phyloP scores from a whole-genome alignment of 53 echinoderm and acorn worm genomes.

The Patiria pectinifera region DNA sequence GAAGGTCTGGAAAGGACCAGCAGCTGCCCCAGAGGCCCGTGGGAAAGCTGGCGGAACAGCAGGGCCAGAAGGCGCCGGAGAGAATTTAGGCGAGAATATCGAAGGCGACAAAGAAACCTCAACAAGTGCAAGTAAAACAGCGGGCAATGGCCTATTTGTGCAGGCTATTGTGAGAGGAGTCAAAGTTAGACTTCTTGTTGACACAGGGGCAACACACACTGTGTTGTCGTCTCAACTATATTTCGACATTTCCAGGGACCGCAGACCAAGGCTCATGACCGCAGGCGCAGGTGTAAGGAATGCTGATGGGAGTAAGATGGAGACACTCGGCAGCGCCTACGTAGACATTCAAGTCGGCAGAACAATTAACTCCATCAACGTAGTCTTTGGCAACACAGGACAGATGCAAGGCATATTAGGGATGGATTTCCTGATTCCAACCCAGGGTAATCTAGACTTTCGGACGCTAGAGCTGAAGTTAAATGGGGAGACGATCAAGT shows the following conservation, averaged over 20 bases:
- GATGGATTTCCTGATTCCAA: constrained; percentile 49
- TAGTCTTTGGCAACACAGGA: constrained; percentile 57
- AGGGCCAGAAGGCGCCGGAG: constrained; percentile 36
- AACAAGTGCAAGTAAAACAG: neutral
- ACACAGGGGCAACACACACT: constrained; percentile 58
- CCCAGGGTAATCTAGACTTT: neutral
- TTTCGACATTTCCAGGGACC: constrained; percentile 2
- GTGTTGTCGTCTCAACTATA: constrained; percentile 19
- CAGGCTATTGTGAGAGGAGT: neutral
- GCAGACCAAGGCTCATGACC: neutral
- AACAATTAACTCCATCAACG: neutral
- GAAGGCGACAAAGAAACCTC: neutral
- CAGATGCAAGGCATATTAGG: constrained; percentile 45
- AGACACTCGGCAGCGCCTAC: neutral
- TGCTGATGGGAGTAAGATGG: constrained; percentile 16
- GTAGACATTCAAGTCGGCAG: neutral
- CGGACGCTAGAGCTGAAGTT: neutral
- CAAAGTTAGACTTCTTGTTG: constrained; percentile 25
- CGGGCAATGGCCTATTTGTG: constrained; percentile 25
- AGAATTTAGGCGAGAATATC: neutral
- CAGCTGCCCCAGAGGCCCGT: constrained; percentile 50
- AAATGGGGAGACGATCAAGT: constrained; percentile 27
- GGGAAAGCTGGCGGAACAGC: constrained; percentile 35
- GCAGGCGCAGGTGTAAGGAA: constrained; percentile 13
- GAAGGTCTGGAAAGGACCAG: constrained; percentile 38